Conservation (phyloP, 2,113 vertebrate genomes). For the Festucalex cinctus region DNA sequence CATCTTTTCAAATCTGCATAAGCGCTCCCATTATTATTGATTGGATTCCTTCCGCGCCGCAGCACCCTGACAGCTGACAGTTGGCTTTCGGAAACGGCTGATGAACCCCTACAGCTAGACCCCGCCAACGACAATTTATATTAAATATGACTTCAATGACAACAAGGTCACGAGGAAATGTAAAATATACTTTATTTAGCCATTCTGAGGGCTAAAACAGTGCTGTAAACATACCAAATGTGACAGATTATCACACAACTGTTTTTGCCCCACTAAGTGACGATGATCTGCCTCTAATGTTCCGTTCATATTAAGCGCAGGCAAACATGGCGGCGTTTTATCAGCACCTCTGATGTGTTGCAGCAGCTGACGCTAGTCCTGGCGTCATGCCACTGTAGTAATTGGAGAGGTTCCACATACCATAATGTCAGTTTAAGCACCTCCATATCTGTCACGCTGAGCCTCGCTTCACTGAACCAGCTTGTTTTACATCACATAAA, state of each 20-base stretch:
- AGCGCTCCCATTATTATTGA: conserved; percentile 19
- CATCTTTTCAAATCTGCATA: conserved; percentile 37
- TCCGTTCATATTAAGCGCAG: background rate
- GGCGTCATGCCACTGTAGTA: conserved; percentile 38
- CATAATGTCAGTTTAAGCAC: conserved; percentile 28
- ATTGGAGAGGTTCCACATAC: conserved; percentile 41
- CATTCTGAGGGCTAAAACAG: background rate
- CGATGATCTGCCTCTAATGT: background rate
- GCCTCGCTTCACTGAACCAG: conserved; percentile 3
- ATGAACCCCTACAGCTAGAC: background rate
- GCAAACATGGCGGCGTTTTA: background rate
- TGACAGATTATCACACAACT: background rate
- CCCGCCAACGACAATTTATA: background rate
- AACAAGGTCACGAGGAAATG: background rate
- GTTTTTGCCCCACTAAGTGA: background rate
- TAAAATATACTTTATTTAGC: background rate
- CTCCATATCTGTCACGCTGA: conserved; percentile 22
- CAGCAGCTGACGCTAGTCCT: conserved; percentile 26
- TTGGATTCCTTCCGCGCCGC: conserved; percentile 2
- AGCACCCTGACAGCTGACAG: conserved; percentile 3
- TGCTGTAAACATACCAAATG: background rate
- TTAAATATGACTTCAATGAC: background rate
- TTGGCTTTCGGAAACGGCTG: background rate
- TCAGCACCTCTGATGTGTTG: background rate
- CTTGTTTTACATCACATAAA: conserved; percentile 10